Evolutionary conservation across 2,113 vertebrate genomes (phyloP), one percentile per base, ranked within the genome.

Genomic region (Anguilla japonica): DNA sequence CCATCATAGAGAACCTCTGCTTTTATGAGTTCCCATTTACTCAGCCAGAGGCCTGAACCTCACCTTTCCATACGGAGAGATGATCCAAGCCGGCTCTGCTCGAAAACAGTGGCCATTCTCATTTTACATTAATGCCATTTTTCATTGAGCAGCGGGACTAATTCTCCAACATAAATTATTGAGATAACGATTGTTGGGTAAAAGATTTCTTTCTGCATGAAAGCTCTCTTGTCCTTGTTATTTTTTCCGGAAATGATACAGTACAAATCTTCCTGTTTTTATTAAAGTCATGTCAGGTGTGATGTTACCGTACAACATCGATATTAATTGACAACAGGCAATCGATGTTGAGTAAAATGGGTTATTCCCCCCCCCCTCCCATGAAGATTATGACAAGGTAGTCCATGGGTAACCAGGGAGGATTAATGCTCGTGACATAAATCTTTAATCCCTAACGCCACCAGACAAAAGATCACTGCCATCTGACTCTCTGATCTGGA

Each of bases 351-450:
- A 90, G 81, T 91, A 57, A 90, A 90, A 91, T 50, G 22, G 89
- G 89, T 91, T 90, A 79, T 92, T 92, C 91, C 92, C 80, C 83
- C 85, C 46, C 87, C 92, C 91, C 92, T 78, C 83, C 85, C 46
- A 88, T 83, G 91, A 90, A 90, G 82, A 89, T 90, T 88, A 90
- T 88, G 82, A 46, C 15, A 85, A 89, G 89, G 88, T 87, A 79
- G n/a, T 90, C 82, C 81, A 82, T 89, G 89, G 91, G 91, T 89
- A 87, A 88, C 91, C 89, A 34, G 86, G 89, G 86, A 71, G 87
- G 92, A 94, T 94, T 92, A 92, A 89, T 84, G 84, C 83, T 86
- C 86, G 91, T 92, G 91, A 91, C 90, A 91, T 92, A 79, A 91
- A 91, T 92, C 86, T 81, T 91, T 94, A 94, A 94, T 92, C 90